Evolutionary conservation across 1,140 invertebrate genomes (phyloP), one percentile per base, ranked within the genome.

Genomic region (Hylaeus volcanicus): DNA sequence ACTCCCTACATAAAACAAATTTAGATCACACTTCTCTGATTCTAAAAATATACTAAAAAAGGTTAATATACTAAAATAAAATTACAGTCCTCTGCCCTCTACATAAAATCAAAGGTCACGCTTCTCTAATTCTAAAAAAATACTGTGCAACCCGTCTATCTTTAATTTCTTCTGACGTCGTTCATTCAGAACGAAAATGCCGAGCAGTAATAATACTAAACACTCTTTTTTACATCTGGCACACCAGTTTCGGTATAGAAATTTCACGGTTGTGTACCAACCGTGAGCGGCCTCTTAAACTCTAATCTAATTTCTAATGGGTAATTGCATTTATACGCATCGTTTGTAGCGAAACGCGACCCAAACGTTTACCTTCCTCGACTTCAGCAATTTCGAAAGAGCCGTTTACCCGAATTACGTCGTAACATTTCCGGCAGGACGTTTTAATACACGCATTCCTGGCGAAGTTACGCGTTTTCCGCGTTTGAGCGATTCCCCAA

Each of bases 281-380:
- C 48, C 9, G 2, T 5, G 61, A 41, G 55, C 45, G 63, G 56
- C 70, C n/a, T 66, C 69, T 71, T 55, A 69, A 69, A 68, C 74
- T 26, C 73, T 43, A 48, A 84, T 82, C 69, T 73, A 82, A 82
- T 82, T 84, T 51, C 80, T 78, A 82, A 84, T 37, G 74, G 79
- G 68, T 63, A 84, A 82, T 84, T 84, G 78, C 79, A 74, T 69
- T 83, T 82, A 82, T 63, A 51, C 73, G 64, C 73, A 51, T 51
- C 53, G 82, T 74, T 74, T 43, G 55, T 26, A 51, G 43, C 43
- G 41, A 15, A 15, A 37, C 8, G 41, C 43, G 53, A 12, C 15
- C 8, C 11, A 2, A 53, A 71, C 56, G 63, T 56, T 81, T 78
- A 66, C 69, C 61, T 73, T 63, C 56, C 15, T 45, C 37, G 39